Evolutionary conservation across 2,888 invertebrate species (phyloP).

Genomic region (Conistra vaccinii): DNA sequence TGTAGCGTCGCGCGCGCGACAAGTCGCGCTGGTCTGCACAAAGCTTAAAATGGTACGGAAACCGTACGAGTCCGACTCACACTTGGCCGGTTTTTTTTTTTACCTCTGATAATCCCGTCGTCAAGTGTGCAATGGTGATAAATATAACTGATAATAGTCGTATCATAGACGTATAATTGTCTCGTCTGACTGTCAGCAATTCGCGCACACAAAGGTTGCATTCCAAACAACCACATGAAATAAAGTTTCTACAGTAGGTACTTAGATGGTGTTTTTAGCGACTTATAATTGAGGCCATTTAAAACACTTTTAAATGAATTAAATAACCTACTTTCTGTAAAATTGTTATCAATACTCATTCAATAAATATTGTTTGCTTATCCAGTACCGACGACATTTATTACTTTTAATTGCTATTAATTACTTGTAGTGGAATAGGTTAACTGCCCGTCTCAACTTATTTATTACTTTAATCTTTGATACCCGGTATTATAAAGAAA

Average conservation of each 20-base stretch:
- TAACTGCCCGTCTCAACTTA: constrained; percentile 15
- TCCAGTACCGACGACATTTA: constrained; percentile 38
- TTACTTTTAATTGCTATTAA: constrained; percentile 39
- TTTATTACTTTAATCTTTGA: not conserved
- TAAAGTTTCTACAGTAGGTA: too few relatives aligned
- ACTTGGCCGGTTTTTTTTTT: too few relatives aligned
- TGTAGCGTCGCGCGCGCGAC: too few relatives aligned
- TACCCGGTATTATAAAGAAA: not conserved
- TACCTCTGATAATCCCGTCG: not conserved
- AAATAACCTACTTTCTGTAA: constrained; percentile 16
- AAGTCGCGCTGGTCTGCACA: too few relatives aligned
- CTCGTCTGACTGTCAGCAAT: too few relatives aligned
- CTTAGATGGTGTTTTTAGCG: not conserved
- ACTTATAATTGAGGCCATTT: not conserved
- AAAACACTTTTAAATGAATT: not conserved
- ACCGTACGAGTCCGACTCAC: too few relatives aligned
- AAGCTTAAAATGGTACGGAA: too few relatives aligned
- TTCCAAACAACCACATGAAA: too few relatives aligned
- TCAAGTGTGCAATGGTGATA: not conserved
- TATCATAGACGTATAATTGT: too few relatives aligned
- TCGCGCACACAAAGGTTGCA: too few relatives aligned
- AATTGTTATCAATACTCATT: constrained; percentile 40
- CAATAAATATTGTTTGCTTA: constrained; percentile 54
- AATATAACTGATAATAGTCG: not conserved
- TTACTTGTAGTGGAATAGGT: constrained; percentile 46